Percentiles rank a stretch among this genome's conserved stretches.
These are phyloP conservation scores for Gnathonemus longibarbis DNA, from an alignment of 2,113 vertebrate species.

Conservation along the genomic window DNA sequence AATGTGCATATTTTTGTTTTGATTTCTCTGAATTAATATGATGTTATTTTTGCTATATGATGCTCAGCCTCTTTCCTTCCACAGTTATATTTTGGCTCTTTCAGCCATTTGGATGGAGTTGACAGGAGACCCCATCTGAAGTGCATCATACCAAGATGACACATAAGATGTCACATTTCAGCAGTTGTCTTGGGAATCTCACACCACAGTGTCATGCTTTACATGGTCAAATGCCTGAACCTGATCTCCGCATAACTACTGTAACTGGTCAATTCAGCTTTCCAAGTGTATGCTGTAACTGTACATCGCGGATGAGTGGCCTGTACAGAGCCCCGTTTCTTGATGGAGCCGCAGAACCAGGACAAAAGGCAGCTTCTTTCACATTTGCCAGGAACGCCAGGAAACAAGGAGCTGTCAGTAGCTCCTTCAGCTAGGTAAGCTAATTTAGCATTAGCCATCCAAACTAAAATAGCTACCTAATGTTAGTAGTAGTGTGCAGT, in stretches of 20 bases:
- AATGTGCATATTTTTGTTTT: background rate
- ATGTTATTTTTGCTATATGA: background rate
- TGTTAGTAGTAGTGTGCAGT: background rate
- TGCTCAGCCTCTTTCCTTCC: background rate
- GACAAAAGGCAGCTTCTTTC: background rate
- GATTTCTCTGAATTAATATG: background rate
- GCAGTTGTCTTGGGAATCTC: background rate
- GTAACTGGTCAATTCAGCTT: background rate
- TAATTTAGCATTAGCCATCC: background rate
- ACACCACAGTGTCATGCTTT: background rate
- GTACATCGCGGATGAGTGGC: background rate
- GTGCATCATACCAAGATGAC: background rate
- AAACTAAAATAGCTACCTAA: background rate
- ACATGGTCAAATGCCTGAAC: background rate
- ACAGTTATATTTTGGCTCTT: background rate
- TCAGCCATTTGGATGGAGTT: background rate
- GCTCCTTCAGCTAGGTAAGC: background rate
- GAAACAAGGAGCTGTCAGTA: background rate
- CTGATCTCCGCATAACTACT: background rate
- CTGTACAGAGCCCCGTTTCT: background rate
- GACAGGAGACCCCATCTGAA: too few species aligned
- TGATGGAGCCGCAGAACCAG: background rate
- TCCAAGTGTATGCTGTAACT: background rate
- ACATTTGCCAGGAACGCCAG: background rate
- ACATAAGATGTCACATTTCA: background rate